A percentile compares a stretch with the other conserved stretches of the same genome.
Conservation (phyloP, 2,888 invertebrate genomes). For the Drosophila diplacantha region DNA sequence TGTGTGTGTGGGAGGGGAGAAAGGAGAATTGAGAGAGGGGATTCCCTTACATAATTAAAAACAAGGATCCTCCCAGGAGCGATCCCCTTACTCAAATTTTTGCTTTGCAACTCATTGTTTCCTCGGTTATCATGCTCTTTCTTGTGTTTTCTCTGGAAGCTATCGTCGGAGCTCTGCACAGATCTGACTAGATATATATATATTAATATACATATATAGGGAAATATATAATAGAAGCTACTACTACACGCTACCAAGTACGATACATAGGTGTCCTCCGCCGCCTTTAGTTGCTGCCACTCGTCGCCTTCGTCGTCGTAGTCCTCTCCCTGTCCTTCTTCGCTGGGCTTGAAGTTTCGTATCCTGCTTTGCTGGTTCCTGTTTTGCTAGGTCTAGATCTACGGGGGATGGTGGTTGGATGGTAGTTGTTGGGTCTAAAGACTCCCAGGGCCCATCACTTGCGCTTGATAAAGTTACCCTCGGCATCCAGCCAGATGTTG, state of each 20-base stretch:
- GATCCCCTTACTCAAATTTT: conserved; percentile 48
- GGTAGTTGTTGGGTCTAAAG: conserved; percentile 9
- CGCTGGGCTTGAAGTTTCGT: conserved; percentile 66
- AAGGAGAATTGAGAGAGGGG: conserved; percentile 4
- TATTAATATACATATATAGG: conserved; percentile 39
- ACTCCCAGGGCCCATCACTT: conserved; percentile 41
- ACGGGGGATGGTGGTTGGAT: conserved; percentile 41
- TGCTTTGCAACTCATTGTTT: conserved; percentile 65
- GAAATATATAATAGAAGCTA: conserved; percentile 52
- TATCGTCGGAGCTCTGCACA: conserved; percentile 58
- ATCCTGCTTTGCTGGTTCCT: conserved; percentile 29
- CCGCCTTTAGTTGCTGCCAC: conserved; percentile 46
- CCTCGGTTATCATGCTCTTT: conserved; percentile 3
- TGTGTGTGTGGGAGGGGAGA: neutral
- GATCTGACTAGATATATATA: conserved; percentile 68
- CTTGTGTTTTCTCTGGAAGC: conserved; percentile 33
- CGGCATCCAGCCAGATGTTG: conserved; percentile 72
- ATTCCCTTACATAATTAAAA: conserved; percentile 41
- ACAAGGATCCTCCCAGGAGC: conserved; percentile 30
- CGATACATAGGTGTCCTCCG: conserved; percentile 36
- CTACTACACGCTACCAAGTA: conserved; percentile 45
- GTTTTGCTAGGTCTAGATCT: conserved; percentile 5
- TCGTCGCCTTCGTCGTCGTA: conserved; percentile 4
- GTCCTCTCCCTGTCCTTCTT: conserved; percentile 44
- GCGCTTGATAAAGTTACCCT: conserved; percentile 75